Percentiles rank a stretch among this genome's conserved stretches.
phyloP scores from a whole-genome alignment of 2,113 vertebrate genomes.

The Pogona vitticeps region DNA sequence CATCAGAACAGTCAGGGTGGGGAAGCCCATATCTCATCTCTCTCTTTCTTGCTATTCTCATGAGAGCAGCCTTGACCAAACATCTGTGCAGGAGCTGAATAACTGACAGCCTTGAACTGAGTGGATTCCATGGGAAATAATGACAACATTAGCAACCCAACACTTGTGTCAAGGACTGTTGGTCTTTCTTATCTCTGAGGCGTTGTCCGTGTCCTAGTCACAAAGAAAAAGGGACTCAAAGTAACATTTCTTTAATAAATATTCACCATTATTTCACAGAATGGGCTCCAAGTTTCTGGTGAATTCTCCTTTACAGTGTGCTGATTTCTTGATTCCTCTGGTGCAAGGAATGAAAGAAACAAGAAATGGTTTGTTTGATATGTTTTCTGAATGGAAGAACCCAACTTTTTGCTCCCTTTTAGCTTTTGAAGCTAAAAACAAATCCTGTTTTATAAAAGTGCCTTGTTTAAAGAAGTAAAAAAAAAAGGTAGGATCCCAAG shows the following conservation, averaged over 20 bases:
- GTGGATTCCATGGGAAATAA: too few species aligned
- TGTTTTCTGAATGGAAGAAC: neutral
- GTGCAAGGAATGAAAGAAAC: too few species aligned
- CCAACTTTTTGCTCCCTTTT: neutral
- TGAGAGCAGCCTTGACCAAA: slow-evolving; percentile 2
- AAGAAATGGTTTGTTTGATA: neutral
- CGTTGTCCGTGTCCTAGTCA: neutral
- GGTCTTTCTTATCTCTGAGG: neutral
- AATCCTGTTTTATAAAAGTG: neutral
- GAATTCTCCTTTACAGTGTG: too few species aligned
- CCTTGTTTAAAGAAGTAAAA: too few species aligned
- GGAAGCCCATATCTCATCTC: neutral
- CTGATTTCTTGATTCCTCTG: too few species aligned
- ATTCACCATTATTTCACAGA: neutral
- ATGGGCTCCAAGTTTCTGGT: neutral
- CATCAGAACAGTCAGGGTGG: neutral
- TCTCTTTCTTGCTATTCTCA: neutral
- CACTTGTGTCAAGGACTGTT: neutral
- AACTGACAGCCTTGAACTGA: neutral
- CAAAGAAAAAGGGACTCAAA: neutral
- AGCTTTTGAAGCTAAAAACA: neutral
- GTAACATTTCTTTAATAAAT: neutral
- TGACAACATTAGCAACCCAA: neutral
- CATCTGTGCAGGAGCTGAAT: neutral
- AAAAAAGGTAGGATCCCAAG: neutral